Conservation (phyloP, 2,797 vertebrate genomes). For the Gymnoscopelus braueri region DNA sequence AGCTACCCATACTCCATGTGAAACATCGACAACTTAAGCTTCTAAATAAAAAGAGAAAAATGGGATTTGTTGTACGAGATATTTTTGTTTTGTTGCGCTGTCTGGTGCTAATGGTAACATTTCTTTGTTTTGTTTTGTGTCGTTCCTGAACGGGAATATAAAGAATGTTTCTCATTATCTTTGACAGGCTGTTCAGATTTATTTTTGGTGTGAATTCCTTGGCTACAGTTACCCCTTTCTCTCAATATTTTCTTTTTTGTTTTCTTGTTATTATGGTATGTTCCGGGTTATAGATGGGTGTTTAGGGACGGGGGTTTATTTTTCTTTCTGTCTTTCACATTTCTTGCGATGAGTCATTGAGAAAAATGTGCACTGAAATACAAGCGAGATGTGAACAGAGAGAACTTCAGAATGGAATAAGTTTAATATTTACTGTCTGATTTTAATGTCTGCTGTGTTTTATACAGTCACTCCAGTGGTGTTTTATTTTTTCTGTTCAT, state of each 20-base stretch:
- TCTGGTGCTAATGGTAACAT: slow-evolving; percentile 82
- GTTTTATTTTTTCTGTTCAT: slow-evolving; percentile 62
- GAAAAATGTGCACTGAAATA: slow-evolving; percentile 91
- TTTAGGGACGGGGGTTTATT: slow-evolving; percentile 47
- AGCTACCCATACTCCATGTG: slow-evolving; percentile 84
- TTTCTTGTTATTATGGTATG: slow-evolving; percentile 83
- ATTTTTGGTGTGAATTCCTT: slow-evolving; percentile 79
- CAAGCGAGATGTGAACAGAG: slow-evolving; percentile 64
- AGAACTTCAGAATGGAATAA: slow-evolving; percentile 75
- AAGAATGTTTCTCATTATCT: slow-evolving; percentile 74
- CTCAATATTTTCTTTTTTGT: slow-evolving; percentile 76
- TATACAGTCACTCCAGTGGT: slow-evolving; percentile 86
- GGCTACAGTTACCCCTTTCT: slow-evolving; percentile 29
- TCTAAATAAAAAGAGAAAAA: slow-evolving; percentile 17
- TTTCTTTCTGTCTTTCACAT: slow-evolving; percentile 61
- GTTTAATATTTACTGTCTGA: slow-evolving; percentile 89
- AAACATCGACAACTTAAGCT: slow-evolving; percentile 73
- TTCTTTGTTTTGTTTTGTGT: slow-evolving; percentile 52
- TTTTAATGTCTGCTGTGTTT: slow-evolving; percentile 94
- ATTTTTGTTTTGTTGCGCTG: slow-evolving; percentile 64
- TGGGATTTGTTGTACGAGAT: slow-evolving; percentile 70
- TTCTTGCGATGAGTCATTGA: slow-evolving; percentile 83
- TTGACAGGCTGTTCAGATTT: slow-evolving; percentile 78
- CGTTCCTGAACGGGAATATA: slow-evolving; percentile 74
- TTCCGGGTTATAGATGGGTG: slow-evolving; percentile 62